phyloP scores from a whole-genome alignment of 1,140 invertebrate genomes.

The Zaprionus ornatus region DNA sequence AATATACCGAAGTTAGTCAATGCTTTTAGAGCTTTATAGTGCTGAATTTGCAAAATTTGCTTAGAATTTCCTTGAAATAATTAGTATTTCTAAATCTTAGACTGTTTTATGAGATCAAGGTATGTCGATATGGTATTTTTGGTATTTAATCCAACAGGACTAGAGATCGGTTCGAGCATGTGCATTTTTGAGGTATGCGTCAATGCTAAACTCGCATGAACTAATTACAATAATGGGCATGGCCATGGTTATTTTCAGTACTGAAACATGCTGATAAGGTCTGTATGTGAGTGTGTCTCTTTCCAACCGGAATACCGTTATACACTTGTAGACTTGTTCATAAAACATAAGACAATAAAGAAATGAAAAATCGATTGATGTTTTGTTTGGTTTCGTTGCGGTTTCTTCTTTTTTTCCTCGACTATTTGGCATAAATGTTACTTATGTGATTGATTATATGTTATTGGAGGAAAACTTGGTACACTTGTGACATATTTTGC shows the following conservation, averaged over 20 bases:
- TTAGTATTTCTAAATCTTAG: background rate
- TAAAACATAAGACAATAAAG: constrained; percentile 38
- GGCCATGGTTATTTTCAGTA: constrained; percentile 43
- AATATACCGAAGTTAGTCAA: background rate
- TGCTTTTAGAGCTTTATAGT: background rate
- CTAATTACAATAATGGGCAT: constrained; percentile 75
- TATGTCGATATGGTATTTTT: background rate
- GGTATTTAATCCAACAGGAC: background rate
- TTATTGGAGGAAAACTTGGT: background rate
- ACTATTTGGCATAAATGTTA: constrained; percentile 7
- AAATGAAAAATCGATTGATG: constrained; percentile 36
- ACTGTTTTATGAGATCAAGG: background rate
- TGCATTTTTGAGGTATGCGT: constrained; percentile 35
- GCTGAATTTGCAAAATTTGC: too few species aligned
- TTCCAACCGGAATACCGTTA: constrained; percentile 3
- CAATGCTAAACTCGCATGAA: constrained; percentile 36
- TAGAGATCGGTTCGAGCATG: background rate
- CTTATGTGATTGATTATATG: constrained; percentile 33
- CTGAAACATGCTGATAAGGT: constrained; percentile 50
- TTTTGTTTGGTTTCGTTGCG: background rate
- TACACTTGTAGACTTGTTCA: background rate
- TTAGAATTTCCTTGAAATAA: background rate
- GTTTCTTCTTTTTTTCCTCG: constrained; percentile 7
- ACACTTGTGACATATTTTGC: background rate
- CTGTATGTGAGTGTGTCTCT: constrained; percentile 5